phyloP scores from a whole-genome alignment of 2,113 vertebrate genomes.

The Stictonetta naevosa region DNA sequence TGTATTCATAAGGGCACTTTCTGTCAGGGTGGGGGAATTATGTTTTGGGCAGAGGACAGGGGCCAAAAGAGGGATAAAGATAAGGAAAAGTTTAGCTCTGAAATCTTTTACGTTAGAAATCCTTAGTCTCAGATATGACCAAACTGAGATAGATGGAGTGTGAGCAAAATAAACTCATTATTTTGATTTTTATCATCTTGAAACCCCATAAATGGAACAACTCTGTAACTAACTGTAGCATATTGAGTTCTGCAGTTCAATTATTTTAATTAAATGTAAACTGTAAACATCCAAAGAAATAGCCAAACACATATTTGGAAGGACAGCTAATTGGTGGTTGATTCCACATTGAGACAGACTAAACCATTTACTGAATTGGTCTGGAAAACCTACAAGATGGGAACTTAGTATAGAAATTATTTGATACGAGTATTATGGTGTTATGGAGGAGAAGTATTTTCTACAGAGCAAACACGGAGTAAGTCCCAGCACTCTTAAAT shows the following conservation, averaged over 20 bases:
- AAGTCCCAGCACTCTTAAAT: background rate
- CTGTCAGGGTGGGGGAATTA: background rate
- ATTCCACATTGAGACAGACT: background rate
- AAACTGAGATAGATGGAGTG: background rate
- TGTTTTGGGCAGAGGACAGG: background rate
- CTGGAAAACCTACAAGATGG: background rate
- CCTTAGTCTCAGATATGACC: background rate
- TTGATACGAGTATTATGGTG: background rate
- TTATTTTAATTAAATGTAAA: background rate
- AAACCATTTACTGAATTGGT: background rate
- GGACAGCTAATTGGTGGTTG: background rate
- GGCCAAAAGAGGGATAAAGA: background rate
- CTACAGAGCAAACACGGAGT: background rate
- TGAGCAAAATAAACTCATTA: background rate
- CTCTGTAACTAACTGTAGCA: background rate
- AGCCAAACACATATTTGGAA: background rate
- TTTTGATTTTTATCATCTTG: background rate
- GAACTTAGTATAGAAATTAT: background rate
- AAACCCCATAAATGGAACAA: background rate
- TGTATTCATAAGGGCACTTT: conserved; percentile 28
- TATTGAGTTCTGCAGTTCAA: background rate
- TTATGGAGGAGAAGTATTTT: background rate
- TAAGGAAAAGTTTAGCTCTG: conserved; percentile 30
- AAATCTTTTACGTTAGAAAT: conserved; percentile 16
- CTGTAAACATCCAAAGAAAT: background rate